These are phyloP conservation scores for Amphipyra tragopoginis DNA, from an alignment of 2,888 invertebrate species.

Conservation along the genomic window DNA sequence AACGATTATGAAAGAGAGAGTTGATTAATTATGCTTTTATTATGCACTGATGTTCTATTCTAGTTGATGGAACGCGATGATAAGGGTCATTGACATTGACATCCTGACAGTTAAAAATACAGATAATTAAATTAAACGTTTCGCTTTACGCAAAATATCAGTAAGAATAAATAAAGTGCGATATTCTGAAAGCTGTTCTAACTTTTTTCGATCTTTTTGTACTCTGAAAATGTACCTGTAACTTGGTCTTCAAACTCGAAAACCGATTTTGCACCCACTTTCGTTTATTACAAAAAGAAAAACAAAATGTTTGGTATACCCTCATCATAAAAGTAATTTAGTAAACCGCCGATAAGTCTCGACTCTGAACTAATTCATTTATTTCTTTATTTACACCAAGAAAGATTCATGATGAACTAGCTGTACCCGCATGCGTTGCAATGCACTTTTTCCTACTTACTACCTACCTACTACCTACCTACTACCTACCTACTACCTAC, in stretches of 20 bases:
- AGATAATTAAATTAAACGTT: too few relatives aligned
- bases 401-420: constrained; percentile 52
- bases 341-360: background rate
- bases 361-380: too few relatives aligned
- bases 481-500: too few relatives aligned
- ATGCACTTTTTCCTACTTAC: too few relatives aligned
- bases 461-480: too few relatives aligned
- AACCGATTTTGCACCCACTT: background rate
- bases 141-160: too few relatives aligned
- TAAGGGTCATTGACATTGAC: constrained; percentile 7
- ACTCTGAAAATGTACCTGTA: too few relatives aligned
- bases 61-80: constrained; percentile 7
- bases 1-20: constrained; percentile 6
- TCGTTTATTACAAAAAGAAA: background rate
- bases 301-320: background rate
- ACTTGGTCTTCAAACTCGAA: too few relatives aligned
- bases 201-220: too few relatives aligned
- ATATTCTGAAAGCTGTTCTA: too few relatives aligned
- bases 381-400: background rate
- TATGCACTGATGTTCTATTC: background rate
- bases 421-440: too few relatives aligned
- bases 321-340: background rate
- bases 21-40: background rate
- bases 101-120: background rate
- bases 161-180: too few relatives aligned